A percentile compares a stretch with the other conserved stretches of the same genome.
These are phyloP conservation scores for Nemapogon koenigi DNA, from an alignment of 2,888 invertebrate genomes.

Conservation along the genomic window DNA sequence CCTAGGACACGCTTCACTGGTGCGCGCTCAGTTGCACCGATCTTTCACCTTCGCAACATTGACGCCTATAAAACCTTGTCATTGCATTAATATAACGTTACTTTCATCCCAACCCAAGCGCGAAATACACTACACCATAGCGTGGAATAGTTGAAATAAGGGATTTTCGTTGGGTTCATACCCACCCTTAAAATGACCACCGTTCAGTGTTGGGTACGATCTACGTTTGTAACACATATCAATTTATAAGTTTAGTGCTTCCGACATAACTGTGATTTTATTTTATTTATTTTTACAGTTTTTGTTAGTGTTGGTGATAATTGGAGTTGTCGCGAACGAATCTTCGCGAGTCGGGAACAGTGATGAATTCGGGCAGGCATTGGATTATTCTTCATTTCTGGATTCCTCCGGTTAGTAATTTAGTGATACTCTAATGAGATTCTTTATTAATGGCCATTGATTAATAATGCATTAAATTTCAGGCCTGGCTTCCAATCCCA, in stretches of 20 bases:
- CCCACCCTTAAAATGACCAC: conserved; percentile 44
- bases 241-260: conserved; percentile 9
- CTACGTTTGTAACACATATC: background rate
- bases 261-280: conserved; percentile 11
- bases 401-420: conserved; percentile 32
- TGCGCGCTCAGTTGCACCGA: conserved; percentile 53
- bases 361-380: conserved; percentile 55
- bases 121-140: conserved; percentile 44
- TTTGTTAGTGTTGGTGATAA: conserved; percentile 46
- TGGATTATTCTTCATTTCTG: conserved; percentile 64
- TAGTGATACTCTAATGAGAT: background rate
- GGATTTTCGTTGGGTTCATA: conserved; percentile 39
- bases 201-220: conserved; percentile 45
- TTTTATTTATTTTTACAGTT: conserved; percentile 43
- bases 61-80: conserved; percentile 63
- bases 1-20: conserved; percentile 52
- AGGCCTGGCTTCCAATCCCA: conserved; percentile 53
- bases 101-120: conserved; percentile 55
- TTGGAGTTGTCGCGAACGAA: conserved; percentile 36
- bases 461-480: conserved; percentile 26
- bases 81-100: conserved; percentile 56
- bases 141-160: conserved; percentile 28
- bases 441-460: background rate
- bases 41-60: conserved; percentile 64
- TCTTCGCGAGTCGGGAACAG: conserved; percentile 20